Base-by-base conservation (phyloP, 2,113 vertebrate genomes). In the Lampris incognitus region DNA sequence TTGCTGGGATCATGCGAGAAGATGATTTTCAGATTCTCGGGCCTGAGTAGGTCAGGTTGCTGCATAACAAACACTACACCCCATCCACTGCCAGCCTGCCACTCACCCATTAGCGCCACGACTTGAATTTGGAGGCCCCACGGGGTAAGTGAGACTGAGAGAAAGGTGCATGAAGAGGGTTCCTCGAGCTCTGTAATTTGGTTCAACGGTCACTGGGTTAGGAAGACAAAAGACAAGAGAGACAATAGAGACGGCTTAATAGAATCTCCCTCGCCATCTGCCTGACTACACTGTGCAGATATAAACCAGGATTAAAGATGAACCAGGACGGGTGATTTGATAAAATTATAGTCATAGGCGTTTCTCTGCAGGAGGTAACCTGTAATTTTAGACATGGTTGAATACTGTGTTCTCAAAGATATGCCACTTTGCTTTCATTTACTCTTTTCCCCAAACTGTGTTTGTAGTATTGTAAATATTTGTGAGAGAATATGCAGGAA, bases 191-290 rank as follows among this genome's bases (percentile, higher is more conserved):
- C 11, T 52, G 9, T 37, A 51, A 24, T 24, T 59, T 42, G 11
- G 51, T 40, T 24, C 69, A 67, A 40, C 37, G 9, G 48, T 56
- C 11, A 72, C 67, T 67, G 57, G 24, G 56, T 72, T 62, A 50
- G 37, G 46, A 44, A 52, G 6, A 63, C 6, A 37, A n/a, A 64
- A 9, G 37, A 44, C 37, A 62, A 9, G 42, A 52, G 50, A 9
- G 50, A 52, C 50, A 52, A 6, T 10, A 52, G 9, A 52, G 50
- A 52, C 54, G 11, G 8, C 50, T 51, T 51, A 6, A 10, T 40
- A 8, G 39, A 24, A 13, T 3, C 46, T 13, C 13, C 54, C 54
- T 5, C 13, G 13, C 54, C 7, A 3, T 7, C 5, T 42, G 36
- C 10, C 9, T 38, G 36, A 10, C 41, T 72, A n/a, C n/a, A 3